A percentile compares a stretch with the other conserved stretches of the same genome.
Conservation (phyloP, 2,888 invertebrate species). For the Metalampra italica region DNA sequence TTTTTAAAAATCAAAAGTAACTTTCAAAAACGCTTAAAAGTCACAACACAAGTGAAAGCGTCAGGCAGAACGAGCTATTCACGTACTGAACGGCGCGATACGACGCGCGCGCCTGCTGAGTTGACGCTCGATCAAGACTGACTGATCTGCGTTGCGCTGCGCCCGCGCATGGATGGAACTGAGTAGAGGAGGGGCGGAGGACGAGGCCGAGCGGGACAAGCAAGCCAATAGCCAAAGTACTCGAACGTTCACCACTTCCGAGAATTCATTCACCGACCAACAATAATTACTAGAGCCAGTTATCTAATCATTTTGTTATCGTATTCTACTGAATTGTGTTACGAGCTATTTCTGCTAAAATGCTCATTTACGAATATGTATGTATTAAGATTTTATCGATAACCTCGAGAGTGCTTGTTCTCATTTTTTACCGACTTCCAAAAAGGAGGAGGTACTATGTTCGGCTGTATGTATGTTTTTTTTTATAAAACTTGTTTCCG, state of each 20-base stretch:
- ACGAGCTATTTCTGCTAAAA: conserved; percentile 19
- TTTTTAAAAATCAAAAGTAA: no score
- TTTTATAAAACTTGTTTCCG: no score
- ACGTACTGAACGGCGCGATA: background rate
- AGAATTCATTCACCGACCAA: conserved; percentile 61
- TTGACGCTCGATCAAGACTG: background rate
- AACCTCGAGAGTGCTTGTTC: background rate
- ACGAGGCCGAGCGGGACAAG: conserved; percentile 26
- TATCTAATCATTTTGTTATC: conserved; percentile 46
- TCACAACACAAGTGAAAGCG: background rate
- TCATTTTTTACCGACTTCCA: background rate
- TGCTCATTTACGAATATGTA: no score
- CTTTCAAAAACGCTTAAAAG: background rate
- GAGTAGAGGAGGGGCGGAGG: conserved; percentile 11
- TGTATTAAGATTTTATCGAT: no score
- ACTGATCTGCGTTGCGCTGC: background rate
- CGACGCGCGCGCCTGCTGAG: background rate
- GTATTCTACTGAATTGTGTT: conserved; percentile 26
- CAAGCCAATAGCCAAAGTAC: conserved; percentile 25
- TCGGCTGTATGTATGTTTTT: no score
- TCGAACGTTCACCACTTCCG: conserved; percentile 55
- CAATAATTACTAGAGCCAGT: conserved; percentile 42
- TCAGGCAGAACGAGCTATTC: no score
- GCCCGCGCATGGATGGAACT: no score
- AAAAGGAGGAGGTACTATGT: no score